phyloP scores from a whole-genome alignment of 1,140 invertebrate genomes.

The Fopius arisanus region DNA sequence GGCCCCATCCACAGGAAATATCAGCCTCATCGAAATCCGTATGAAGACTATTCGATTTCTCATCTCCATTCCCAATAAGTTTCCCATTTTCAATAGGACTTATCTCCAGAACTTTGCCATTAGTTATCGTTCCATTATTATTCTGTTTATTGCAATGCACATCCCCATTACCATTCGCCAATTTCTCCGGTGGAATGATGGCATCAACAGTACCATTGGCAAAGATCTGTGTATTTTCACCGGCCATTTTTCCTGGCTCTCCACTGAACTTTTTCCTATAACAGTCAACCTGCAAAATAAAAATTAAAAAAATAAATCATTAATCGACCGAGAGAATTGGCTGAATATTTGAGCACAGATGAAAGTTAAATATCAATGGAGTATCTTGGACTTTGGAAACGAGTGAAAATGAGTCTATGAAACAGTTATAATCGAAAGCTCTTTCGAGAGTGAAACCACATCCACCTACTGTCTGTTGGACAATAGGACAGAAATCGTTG shows the following conservation, averaged over 20 bases:
- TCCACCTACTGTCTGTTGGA: background rate
- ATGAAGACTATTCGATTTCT: slow-evolving; percentile 51
- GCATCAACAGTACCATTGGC: slow-evolving; percentile 50
- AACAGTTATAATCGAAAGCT: slow-evolving; percentile 28
- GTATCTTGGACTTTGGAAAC: background rate
- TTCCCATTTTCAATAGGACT: slow-evolving; percentile 49
- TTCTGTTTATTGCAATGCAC: slow-evolving; percentile 49
- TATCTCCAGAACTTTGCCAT: slow-evolving; percentile 54
- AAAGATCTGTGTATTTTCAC: slow-evolving; percentile 52
- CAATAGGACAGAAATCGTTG: slow-evolving; percentile 9
- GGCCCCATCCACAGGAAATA: slow-evolving; percentile 75
- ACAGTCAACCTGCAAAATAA: background rate
- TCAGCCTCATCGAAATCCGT: slow-evolving; percentile 62
- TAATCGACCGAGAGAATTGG: background rate
- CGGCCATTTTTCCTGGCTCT: slow-evolving; percentile 46
- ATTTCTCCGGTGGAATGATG: slow-evolving; percentile 52
- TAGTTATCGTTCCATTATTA: slow-evolving; percentile 56
- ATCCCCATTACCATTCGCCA: slow-evolving; percentile 54
- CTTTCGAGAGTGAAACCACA: slow-evolving; percentile 27
- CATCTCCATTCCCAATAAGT: slow-evolving; percentile 42
- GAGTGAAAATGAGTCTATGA: background rate
- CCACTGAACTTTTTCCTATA: background rate
- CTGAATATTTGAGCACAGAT: background rate
- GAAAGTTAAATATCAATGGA: background rate
- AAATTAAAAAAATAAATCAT: background rate